Evolutionary conservation across 1,140 invertebrate species (phyloP).

Genomic region (Eriocheir sinensis): DNA sequence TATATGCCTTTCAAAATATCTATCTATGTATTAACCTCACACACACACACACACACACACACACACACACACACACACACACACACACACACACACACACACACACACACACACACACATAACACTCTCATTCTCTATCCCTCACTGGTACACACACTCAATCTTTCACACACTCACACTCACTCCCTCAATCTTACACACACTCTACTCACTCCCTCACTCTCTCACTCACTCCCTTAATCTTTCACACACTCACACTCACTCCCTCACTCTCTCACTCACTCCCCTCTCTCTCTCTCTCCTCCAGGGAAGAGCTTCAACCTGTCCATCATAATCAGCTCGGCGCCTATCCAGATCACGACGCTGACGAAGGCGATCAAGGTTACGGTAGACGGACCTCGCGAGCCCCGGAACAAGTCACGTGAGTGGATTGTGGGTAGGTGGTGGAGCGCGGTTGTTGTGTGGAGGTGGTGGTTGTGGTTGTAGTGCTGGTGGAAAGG

Average conservation of each 20-base stretch:
- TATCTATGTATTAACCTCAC: background rate
- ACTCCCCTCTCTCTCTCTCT: background rate
- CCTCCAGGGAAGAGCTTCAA: conserved; percentile 97
- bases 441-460: conserved; percentile 48
- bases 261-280: background rate
- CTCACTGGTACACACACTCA: background rate
- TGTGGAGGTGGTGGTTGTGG: background rate
- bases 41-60: background rate
- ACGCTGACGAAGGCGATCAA: conserved; percentile 99
- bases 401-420: conserved; percentile 97
- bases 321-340: conserved; percentile 96
- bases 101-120: background rate
- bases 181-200: background rate
- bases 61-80: background rate
- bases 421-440: conserved; percentile 88
- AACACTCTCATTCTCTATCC: background rate
- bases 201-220: background rate
- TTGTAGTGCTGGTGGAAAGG: background rate
- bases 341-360: conserved; percentile 94
- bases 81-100: background rate
- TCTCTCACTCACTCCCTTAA: background rate
- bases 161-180: background rate
- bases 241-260: background rate
- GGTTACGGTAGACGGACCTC: conserved; percentile 98
- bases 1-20: background rate